Evolutionary conservation across 2,797 vertebrate genomes (phyloP), one percentile per base, ranked within the genome.

Genomic region (Tachyglossus aculeatus): DNA sequence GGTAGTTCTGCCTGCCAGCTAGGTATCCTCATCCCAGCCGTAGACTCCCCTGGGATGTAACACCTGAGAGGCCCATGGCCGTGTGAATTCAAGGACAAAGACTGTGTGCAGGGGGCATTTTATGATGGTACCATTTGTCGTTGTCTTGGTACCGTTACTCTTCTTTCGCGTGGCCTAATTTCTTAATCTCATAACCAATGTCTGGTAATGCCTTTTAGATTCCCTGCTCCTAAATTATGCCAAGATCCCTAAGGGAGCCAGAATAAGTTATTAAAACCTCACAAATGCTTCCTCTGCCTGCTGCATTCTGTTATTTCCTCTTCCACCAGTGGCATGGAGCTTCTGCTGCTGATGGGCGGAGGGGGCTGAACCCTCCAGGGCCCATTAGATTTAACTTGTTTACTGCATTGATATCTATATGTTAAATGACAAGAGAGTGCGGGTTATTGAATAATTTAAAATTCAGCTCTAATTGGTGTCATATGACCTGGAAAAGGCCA

Each of bases 381-480:
- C 84, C 92, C 89, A 91, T 93, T 93, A 92, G 90, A 89, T 90
- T 92, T 93, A 93, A 93, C 92, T 93, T 94, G 93, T 94, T 94
- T 94, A 92, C 90, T 86, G 87, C 91, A 85, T 90, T 91, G 90
- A 93, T 92, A 93, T 91, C 92, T 93, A 91, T 92, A 94, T 94
- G 92, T 93, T 93, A 93, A 94, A 92, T 90, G 85, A 93, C 89
- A 92, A 88, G 92, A 93, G 92, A 93, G 90, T 94, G 93, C 93
- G 90, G 88, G 86, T 93, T 93, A 91, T 92, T 94, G 92, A 94
- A 94, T 94, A 93, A 94, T 94, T 94, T 92, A 93, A 92, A 93
- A 92, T 91, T 92, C 92, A 90, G 86, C 88, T 93, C 90, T 92
- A 94, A 94, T 94, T 94, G 88, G 93, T 94, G 93, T 93, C 91